Conservation (phyloP, 2,113 vertebrate genomes). For the Todiramphus saurophagus region DNA sequence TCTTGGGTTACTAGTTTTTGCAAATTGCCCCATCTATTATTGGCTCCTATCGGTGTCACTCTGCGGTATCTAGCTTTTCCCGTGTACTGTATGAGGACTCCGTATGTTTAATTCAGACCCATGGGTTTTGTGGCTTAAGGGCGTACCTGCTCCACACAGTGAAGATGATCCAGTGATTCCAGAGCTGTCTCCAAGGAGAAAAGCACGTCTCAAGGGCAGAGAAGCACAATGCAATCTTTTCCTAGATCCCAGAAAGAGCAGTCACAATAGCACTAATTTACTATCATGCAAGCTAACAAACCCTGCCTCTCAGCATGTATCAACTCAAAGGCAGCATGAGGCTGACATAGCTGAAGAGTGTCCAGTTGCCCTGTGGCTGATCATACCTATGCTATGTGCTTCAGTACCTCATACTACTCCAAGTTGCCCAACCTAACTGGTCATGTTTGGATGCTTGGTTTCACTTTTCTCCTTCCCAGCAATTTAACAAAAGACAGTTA, state of each 20-base stretch:
- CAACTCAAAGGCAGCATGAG: background rate
- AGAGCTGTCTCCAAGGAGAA: background rate
- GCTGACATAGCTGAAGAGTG: background rate
- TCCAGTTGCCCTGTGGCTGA: background rate
- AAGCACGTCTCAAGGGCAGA: background rate
- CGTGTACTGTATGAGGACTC: background rate
- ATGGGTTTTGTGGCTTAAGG: background rate
- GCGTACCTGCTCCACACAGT: background rate
- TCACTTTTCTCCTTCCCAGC: background rate
- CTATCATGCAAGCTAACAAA: background rate
- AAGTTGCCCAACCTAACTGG: background rate
- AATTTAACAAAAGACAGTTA: background rate
- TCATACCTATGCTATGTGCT: rapidly evolving
- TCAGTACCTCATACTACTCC: background rate
- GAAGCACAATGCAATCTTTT: background rate
- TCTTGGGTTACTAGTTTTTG: background rate
- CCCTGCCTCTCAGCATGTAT: rapidly evolving
- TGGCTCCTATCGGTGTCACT: background rate
- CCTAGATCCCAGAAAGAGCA: background rate
- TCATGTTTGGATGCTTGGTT: background rate
- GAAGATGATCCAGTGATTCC: background rate
- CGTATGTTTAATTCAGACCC: background rate
- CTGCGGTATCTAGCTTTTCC: background rate
- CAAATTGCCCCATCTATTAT: background rate
- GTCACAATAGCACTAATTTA: background rate